Base-by-base conservation (phyloP, 2,797 vertebrate species). In the Florisuga fusca region DNA sequence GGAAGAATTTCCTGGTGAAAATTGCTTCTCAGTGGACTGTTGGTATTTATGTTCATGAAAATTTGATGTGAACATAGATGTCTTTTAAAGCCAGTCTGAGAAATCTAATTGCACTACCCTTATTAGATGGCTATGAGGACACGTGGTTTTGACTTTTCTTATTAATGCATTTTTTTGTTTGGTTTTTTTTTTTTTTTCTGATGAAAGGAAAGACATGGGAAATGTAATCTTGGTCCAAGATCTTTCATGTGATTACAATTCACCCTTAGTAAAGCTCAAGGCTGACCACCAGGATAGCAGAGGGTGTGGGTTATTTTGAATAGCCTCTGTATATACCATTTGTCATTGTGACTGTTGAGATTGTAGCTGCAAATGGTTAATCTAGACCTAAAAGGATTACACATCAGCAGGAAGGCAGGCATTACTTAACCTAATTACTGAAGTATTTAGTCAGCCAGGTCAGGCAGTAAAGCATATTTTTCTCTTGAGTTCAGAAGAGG, bases 201-300 rank as follows among this genome's bases (percentile, higher is more conserved):
- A 75, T 85, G 43, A 74, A 71, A 54, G 38, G 57, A 72, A 84
- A 55, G 59, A 62, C 15, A 2, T 33, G 38, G 63, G 63, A 92
- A 46, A 12, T 67, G 10, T 53, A 38, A 58, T 82, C 88, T 83
- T 46, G 38, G n/a, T 72, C n/a, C 61, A 79, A 76, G 51, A 87
- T 94, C 85, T 90, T 78, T 88, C 89, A 88, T 80, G 45, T 74
- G 84, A 91, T 78, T 95, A 33, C 19, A n/a, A 2, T 84, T 89
- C 59, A 64, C 29, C 21, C 46, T 23, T 50, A 87, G 43, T 48
- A 85, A 91, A 89, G 64, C 22, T 31, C 27, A 25, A 9, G 46
- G 51, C 33, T 61, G 48, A 54, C 51, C 45, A 75, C 7, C 17
- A 67, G 61, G 31, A 36, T 4, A 71, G 41, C 57, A 81, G 63